Evolutionary conservation across 2,888 invertebrate species (phyloP), one percentile per base, ranked within the genome.

Genomic region (Cybosia mesomella): DNA sequence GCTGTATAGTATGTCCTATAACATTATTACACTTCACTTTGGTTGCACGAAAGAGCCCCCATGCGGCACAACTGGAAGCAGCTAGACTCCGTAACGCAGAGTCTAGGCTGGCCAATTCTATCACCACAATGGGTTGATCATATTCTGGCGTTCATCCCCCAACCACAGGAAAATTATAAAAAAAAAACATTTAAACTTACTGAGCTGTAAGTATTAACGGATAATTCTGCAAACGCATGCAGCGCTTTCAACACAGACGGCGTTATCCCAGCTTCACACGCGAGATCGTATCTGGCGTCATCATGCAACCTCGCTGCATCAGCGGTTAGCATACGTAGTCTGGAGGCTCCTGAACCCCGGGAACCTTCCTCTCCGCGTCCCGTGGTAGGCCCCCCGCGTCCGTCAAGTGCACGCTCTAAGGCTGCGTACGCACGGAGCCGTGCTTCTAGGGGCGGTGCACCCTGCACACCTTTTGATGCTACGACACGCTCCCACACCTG

Each of bases 271-370:
- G 93, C 91, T 28, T 94, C 94, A 59, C 92, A 92, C 2, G 88
- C 87, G 1, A 95, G 85, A 64, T 94, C 93, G 1, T 86, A 71
- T 1, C 94, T 75, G 4, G 91, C 83, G 54, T 93, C 94, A 53
- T 97, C 97, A 74, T 97, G 97, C 64, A 97, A 87, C 71, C 96
- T 89, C 2, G 96, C 96, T 4, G 97, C 94, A 75, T 97, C 97
- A 0, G 97, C 96, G 5, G 97, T 87, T 7, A 97, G 86, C 79
- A 96, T 95, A 58, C 97, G 79, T 34, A 91, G 83, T 0, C 88
- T 74, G 0, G 85, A 85, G 84, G 76, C 0, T 66, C 96, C 96
- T 28, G 83, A 81, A 85, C 80, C 61, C 65, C 96, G 96, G 13
- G 68, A 96, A 85, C 85, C 96, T 89, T 72, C 96, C 85, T 85